Conservation (phyloP, 2,113 vertebrate species). For the Narcine bancroftii region DNA sequence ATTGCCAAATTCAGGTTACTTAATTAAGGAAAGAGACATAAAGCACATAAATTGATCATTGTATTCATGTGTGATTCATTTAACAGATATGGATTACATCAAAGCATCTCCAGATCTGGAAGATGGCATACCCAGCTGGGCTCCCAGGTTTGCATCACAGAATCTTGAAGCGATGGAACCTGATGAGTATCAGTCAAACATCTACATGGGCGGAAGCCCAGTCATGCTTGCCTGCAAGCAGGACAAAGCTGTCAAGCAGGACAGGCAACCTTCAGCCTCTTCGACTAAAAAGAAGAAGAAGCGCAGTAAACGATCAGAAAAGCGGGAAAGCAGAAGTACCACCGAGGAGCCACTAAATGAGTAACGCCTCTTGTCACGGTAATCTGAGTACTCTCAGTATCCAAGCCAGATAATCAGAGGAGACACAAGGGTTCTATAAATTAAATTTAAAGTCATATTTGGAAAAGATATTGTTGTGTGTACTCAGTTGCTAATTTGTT, state of each 20-base stretch:
- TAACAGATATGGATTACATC: conserved; percentile 17
- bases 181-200: conserved; percentile 21
- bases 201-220: conserved; percentile 28
- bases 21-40: too few relatives aligned
- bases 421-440: conserved; percentile 24
- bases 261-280: conserved; percentile 20
- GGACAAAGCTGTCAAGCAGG: conserved; percentile 6
- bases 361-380: not conserved
- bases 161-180: not conserved
- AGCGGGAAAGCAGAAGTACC: not conserved
- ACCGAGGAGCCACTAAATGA: conserved; percentile 23
- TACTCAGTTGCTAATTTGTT: conserved; percentile 4
- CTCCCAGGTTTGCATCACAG: conserved; percentile 23
- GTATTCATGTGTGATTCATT: not conserved
- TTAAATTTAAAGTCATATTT: conserved; percentile 30
- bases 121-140: conserved; percentile 23
- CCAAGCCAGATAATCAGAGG: not conserved
- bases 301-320: conserved; percentile 24
- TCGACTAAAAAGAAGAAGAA: conserved; percentile 29
- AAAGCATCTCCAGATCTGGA: conserved; percentile 35
- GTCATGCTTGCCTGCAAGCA: not conserved
- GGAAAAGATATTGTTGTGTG: conserved; percentile 19
- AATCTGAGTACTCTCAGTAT: conserved; percentile 16
- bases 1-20: too few relatives aligned
- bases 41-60: not conserved